Base-by-base conservation (phyloP, 1,140 invertebrate species). In the Megalonaias nervosa region DNA sequence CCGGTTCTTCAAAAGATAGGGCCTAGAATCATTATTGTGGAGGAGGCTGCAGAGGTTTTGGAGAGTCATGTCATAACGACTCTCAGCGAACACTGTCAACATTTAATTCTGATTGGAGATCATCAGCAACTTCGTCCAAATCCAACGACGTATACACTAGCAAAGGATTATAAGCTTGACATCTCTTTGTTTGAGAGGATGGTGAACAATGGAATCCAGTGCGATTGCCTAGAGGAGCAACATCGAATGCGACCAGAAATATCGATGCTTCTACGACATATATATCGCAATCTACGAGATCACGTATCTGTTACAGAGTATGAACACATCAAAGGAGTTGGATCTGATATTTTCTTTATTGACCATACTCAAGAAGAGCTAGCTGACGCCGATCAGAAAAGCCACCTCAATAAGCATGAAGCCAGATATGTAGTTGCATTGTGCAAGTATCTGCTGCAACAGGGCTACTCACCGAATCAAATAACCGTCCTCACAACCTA, bases 31-130 rank as follows among this genome's bases (percentile, higher is more conserved):
- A 81, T 88, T 0, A 85, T 90, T 65, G 85, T 90, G 9, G 89
- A 90, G 76, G 89, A 90, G 71, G 89, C 88, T n/a, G 88, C 88
- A 15, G 88, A 89, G 69, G 86, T 89, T 6, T 80, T 89, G 65
- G 88, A 89, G 66, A 81, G 82, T 17, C 89, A 90, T 59, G 81
- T 90, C 31, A 82, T 89, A 3, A 84, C 86, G 38, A 82, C 85
- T 11, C 79, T 97, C 15, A 94, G 94, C n/a, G 87, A 92, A 58
- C 81, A 92, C 59, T 95, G 95, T 77, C 80, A 97, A 89, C 96
- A 97, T 87, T 91, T 96, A 0, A 96, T 97, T 78, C 91, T 96
- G 16, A 95, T 96, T 80, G 95, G 95, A 91, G 96, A 97, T 88
- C 92, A 92, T 75, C 84, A 92, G 75, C 92, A 92, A 82, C 83